Base-by-base conservation (phyloP, 37 sponge, comb jelly and placozoan genomes). In the Eunapius fragilis region DNA sequence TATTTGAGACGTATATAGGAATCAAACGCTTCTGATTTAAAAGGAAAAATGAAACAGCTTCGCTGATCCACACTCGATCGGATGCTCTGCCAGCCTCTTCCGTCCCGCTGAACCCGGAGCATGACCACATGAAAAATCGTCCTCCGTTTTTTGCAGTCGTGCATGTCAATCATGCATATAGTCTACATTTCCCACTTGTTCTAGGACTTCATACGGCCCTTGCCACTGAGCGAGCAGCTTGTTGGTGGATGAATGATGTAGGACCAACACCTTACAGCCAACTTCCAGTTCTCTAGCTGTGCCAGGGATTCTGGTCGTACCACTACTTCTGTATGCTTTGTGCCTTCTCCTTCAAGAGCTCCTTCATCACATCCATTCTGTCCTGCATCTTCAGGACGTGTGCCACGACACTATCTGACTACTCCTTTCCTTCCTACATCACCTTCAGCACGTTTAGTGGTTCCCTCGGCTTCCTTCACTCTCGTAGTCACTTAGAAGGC, bases 391-490 rank as follows among this genome's bases (percentile, higher is more conserved):
- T 28, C 75, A 75, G 14, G 25, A 83, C 47, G 76, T 83, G 76
- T 26, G 74, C 37, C 26, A 74, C 31, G 19, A 74, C 58, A 41
- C 67, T 74, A 37, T 83, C 75, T 2, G 12, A 25, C 28, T 26
- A 14, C 71, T 13, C 31, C 27, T 17, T 27, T 34, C 26, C 71
- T 24, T 49, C 75, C 84, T 75, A 83, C 17, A 27, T 45, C 67
- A 75, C 84, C 77, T 74, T 83, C 32, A 83, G n/a, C 30, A 83
- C 74, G 9, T 83, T 75, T 72, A 83, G 84, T 12, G 30, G 74
- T 26, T 74, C 84, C 24, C 82, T 71, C 36, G 69, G 72, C 47
- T 45, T 4, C 47, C 9, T 9, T 45, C 7, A 45, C 47, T 45
- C 47, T 45, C 47, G 47, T 45, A 45, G 47, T 45, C 47, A 45